A percentile compares a stretch with the other conserved stretches of the same genome.
phyloP scores from a whole-genome alignment of 1,140 invertebrate genomes.

The Brachionus koreanus region DNA sequence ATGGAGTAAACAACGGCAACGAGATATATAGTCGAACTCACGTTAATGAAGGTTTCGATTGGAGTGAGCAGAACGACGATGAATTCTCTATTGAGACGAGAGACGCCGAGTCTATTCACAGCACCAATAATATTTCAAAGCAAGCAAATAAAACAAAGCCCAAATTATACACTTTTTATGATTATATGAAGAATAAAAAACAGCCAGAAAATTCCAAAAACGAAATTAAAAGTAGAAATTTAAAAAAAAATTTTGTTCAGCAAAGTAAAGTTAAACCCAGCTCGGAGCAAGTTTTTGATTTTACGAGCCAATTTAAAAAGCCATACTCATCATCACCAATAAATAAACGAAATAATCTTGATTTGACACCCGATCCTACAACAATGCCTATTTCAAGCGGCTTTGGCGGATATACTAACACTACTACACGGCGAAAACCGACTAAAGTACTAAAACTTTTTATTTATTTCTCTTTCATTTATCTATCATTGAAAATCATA shows the following conservation, averaged over 20 bases:
- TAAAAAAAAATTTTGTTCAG: not conserved
- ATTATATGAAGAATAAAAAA: conserved; percentile 42
- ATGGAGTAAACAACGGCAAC: not conserved
- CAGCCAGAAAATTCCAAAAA: conserved; percentile 26
- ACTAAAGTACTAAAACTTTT: not conserved
- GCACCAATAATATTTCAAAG: not conserved
- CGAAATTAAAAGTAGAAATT: conserved; percentile 20
- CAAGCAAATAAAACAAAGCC: conserved; percentile 34
- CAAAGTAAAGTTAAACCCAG: conserved; percentile 3
- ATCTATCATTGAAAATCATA: not conserved
- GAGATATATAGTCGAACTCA: not conserved
- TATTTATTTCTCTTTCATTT: not conserved
- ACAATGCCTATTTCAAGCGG: conserved; percentile 41
- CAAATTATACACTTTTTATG: conserved; percentile 43
- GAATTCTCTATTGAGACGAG: conserved; percentile 24
- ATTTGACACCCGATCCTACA: conserved; percentile 1
- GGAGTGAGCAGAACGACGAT: not conserved
- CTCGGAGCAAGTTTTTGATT: not conserved
- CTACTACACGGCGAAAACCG: conserved; percentile 35
- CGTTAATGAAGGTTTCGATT: not conserved
- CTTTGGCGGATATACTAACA: conserved; percentile 33
- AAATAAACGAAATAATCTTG: not conserved
- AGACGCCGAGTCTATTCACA: conserved; percentile 37
- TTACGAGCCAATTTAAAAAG: not conserved
- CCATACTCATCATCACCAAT: not conserved